These are phyloP conservation scores for Rhagoletis pomonella DNA, from an alignment of 1,140 invertebrate genomes.

Conservation along the genomic window DNA sequence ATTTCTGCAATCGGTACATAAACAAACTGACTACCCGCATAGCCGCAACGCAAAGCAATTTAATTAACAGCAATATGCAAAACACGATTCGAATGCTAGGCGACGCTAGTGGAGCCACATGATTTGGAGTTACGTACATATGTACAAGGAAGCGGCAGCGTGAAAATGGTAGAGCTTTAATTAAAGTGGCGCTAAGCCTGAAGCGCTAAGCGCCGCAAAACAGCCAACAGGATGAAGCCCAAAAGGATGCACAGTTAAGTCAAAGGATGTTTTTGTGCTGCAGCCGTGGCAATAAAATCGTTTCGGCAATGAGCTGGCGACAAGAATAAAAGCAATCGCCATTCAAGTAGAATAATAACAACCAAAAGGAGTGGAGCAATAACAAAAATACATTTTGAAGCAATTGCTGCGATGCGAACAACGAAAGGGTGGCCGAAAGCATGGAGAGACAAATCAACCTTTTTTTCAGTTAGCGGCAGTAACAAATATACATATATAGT, in stretches of 20 bases:
- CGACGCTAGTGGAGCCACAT: background rate
- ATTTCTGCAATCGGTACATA: background rate
- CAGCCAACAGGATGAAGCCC: background rate
- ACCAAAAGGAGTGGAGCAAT: background rate
- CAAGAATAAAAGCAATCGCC: constrained; percentile 27
- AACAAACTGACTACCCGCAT: background rate
- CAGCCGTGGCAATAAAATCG: constrained; percentile 27
- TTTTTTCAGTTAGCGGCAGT: background rate
- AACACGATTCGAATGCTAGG: background rate
- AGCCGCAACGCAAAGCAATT: background rate
- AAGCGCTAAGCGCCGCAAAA: background rate
- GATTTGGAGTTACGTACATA: background rate
- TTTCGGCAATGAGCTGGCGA: constrained; percentile 38
- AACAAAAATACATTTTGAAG: background rate
- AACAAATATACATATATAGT: background rate
- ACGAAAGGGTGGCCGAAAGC: background rate
- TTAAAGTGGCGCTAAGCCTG: constrained; percentile 15
- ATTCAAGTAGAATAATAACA: background rate
- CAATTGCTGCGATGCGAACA: background rate
- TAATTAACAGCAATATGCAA: background rate
- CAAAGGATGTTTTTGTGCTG: background rate
- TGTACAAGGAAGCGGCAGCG: background rate
- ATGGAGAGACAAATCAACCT: background rate
- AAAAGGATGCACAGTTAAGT: background rate
- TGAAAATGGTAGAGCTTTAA: constrained; percentile 25